Base-by-base conservation (phyloP, 2,797 vertebrate species). In the Heteromormyrus szaboi region DNA sequence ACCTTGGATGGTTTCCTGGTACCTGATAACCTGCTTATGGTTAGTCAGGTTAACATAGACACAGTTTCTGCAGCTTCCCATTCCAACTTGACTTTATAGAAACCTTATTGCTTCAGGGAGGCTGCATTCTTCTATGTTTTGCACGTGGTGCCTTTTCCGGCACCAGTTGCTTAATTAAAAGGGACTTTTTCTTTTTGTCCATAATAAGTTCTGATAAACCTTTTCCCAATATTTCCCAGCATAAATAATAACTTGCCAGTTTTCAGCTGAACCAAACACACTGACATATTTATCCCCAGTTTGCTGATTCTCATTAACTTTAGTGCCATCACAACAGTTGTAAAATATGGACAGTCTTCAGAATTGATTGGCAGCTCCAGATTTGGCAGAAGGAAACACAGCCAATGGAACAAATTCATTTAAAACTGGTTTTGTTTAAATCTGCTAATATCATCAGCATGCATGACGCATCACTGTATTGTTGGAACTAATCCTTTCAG, bases 111-210 rank as follows among this genome's bases (percentile, higher is more conserved):
- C 81, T 25, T 29, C 22, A 22, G 81, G 19, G 22, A 84, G 9
- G 11, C 44, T 84, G 9, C 44, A 11, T 84, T 50, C 8, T 50
- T 14, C 83, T 2, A 9, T 44, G 37, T 79, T n/a, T 19, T 44
- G 2, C 91, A 94, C 92, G 94, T 92, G 92, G 91, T 92, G 90
- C 37, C 89, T 91, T 93, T 92, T 93, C 93, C 91, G 91, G 54
- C 89, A 90, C 91, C 90, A 92, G 92, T 94, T 93, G 94, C 91
- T 92, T 90, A 91, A 89, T 88, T 41, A 91, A 86, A 92, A 93
- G 90, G 92, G 88, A 84, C 85, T 90, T 90, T 93, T 93, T 93
- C 4, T 91, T 91, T 90, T 17, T 5, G 33, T 33, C 65, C 11
- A 68, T 33, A 72, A 37, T 37, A 72, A 72, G 29, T 72, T 72